Evolutionary conservation across 2,888 invertebrate genomes (phyloP).

Genomic region (Unio pictorum): DNA sequence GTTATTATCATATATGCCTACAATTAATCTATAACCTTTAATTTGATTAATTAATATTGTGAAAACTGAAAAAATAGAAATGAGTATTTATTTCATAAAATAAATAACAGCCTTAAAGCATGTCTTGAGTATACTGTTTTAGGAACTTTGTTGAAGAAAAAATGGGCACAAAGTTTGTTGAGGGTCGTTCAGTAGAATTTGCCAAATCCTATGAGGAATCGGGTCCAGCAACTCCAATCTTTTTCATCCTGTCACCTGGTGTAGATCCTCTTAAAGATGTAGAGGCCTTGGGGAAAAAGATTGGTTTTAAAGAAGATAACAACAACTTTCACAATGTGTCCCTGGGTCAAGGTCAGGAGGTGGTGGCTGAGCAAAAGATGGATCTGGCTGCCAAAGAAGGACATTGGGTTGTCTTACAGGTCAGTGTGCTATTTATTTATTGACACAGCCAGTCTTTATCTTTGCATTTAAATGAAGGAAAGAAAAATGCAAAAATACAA

Average conservation of each 20-base stretch:
- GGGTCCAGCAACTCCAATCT: slow-evolving; percentile 92
- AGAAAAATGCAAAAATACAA: no score
- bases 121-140: slow-evolving; percentile 45
- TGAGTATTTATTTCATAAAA: no score
- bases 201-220: slow-evolving; percentile 95
- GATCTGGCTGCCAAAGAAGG: slow-evolving; percentile 87
- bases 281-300: slow-evolving; percentile 86
- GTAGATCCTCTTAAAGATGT: slow-evolving; percentile 97
- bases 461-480: no score
- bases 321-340: slow-evolving; percentile 95
- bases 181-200: slow-evolving; percentile 90
- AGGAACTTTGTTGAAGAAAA: slow-evolving; percentile 96
- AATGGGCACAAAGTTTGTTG: slow-evolving; percentile 91
- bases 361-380: slow-evolving; percentile 94
- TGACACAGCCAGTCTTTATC: no score
- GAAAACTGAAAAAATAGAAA: no score
- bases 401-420: slow-evolving; percentile 95
- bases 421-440: slow-evolving; percentile 51
- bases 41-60: no score
- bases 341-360: slow-evolving; percentile 93
- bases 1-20: no score
- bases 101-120: no score
- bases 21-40: no score
- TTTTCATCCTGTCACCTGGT: slow-evolving; percentile 96
- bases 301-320: slow-evolving; percentile 86